Conservation (phyloP, 2,113 vertebrate genomes). For the Macroglossus sobrinus region DNA sequence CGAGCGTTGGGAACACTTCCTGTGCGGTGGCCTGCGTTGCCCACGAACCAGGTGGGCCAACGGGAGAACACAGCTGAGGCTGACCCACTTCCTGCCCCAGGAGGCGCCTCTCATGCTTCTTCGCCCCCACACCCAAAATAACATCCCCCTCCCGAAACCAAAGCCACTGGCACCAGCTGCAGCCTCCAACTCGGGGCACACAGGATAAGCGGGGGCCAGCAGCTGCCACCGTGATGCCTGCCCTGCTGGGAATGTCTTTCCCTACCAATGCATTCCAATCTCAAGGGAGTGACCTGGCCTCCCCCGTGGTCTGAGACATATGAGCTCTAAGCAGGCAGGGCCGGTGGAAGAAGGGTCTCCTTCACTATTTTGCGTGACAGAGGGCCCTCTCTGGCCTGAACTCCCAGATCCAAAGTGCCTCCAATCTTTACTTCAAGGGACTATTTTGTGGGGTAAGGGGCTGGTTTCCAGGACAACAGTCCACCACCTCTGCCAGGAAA, state of each 20-base stretch:
- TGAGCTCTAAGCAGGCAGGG: background rate
- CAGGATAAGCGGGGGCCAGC: background rate
- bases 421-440: background rate
- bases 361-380: background rate
- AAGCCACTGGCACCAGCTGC: constrained; percentile 14
- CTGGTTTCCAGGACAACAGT: background rate
- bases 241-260: background rate
- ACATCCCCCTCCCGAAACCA: background rate
- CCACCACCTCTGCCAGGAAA: background rate
- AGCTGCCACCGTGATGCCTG: background rate
- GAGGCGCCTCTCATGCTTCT: background rate
- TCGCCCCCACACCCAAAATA: background rate
- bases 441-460: background rate
- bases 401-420: background rate
- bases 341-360: background rate
- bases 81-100: constrained; percentile 52
- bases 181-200: background rate
- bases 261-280: background rate
- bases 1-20: constrained; percentile 45
- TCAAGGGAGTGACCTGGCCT: background rate
- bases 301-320: background rate
- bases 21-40: background rate
- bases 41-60: constrained; percentile 67
- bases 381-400: background rate
- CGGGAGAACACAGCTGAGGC: constrained; percentile 43